Evolutionary conservation across 2,797 vertebrate species (phyloP), one percentile per base, ranked within the genome.

Genomic region (Cryptoblepharus egeriae): DNA sequence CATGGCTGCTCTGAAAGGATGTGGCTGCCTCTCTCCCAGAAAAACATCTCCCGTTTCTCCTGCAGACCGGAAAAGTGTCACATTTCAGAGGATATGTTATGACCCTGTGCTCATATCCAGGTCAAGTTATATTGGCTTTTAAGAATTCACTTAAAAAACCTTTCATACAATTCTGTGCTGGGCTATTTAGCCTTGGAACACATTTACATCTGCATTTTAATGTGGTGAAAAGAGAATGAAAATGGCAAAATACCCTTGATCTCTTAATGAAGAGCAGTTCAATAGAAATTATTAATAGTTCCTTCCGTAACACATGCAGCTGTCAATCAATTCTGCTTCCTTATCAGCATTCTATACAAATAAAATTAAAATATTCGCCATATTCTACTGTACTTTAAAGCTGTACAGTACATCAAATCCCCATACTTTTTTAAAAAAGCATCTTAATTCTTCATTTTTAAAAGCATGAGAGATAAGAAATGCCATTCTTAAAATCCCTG

Each of bases 241-340:
- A 20, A 83, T 63, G 32, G 81, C 18, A 81, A 88, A 85, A 74
- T 13, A 79, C 9, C 24, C 24, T 86, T 87, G 18, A 37, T 88
- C 39, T 91, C 88, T 77, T 39, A 68, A 61, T 77, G 39, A 69
- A 61, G 76, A 39, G 58, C 9, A 24, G 1, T 80, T 89, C 69
- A 77, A 70, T 83, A 88, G 80, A 0, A 83, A 52, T 84, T 82
- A 82, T 70, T 71, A 89, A 85, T 58, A 87, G 49, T 61, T 71
- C 64, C 74, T 28, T 63, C 55, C 81, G 55, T 1, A 72, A 63
- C 69, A 86, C 67, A 77, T 73, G 82, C 16, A 81, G 79, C 89
- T 91, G 82, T 77, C 93, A 93, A 35, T 92, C 85, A 90, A 11
- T 63, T 52, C 55, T 60, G 78, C 30, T 84, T 85, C 75, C 58